Base-by-base conservation (phyloP, 2,888 invertebrate species). In the Gastracanthus pulcherrimus region DNA sequence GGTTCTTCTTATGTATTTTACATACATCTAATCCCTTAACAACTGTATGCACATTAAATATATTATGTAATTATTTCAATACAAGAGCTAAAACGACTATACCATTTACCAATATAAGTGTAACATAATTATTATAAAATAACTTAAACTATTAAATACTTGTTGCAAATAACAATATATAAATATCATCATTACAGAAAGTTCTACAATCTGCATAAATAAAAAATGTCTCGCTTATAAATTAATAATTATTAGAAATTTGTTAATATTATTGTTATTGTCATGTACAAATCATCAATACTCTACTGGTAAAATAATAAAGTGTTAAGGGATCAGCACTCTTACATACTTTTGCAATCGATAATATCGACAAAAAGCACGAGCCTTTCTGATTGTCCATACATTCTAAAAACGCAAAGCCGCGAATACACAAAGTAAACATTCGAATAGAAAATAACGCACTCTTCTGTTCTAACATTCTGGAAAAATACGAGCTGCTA, bases 331-430 rank as follows among this genome's bases (percentile, higher is more conserved):
- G 36, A 71, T 64, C 13, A 51, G 19, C 36, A 34, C 16, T 13
- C 23, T 34, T 29, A 58, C 0, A 45, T 23, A 31, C 16, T 67
- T 51, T 45, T 19, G 6, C n/a, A 13, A 70, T 66, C 9, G 9
- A 41, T 51, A 23, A 51, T 79, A 79, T 79, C 41, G 36, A 69
- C 34, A 85, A 87, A 86, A 88, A 87, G 83, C 88, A 88, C 88
- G 88, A 88, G 87, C 88, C 88, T 88, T 88, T 80, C 80, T 85
- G 88, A 87, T 88, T 87, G 85, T 87, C 84, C 85, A 84, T 62
- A 60, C 7, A 79, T 75, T 51, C 29, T 29, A 38, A 64, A 16
- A 58, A 55, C 16, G n/a, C n/a, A 55, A n/a, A 55, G 29, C 6
- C 26, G 26, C 13, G 26, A 62, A 58, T 72, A 64, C 31, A 23